A percentile compares a stretch with the other conserved stretches of the same genome.
Evolutionary conservation across 2,888 invertebrate species (phyloP).

Genomic region (Alloscopus bannaensis): DNA sequence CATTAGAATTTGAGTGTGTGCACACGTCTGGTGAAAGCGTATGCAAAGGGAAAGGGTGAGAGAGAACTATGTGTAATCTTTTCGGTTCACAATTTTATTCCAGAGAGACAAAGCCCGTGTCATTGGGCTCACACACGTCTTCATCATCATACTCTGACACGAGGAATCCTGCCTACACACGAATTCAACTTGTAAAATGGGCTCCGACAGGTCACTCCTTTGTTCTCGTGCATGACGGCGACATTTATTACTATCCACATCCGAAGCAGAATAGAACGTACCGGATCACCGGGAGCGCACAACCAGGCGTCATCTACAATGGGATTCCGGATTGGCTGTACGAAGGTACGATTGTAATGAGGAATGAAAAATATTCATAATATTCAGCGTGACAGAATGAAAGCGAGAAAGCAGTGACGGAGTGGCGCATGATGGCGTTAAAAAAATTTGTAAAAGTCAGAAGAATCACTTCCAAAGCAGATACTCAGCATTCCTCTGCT

Average conservation of each 20-base stretch:
- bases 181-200: conserved; percentile 85
- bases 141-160: conserved; percentile 1
- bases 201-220: conserved; percentile 84
- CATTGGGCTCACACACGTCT: conserved; percentile 42
- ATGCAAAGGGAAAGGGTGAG: too few relatives aligned
- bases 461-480: too few relatives aligned
- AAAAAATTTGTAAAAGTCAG: too few relatives aligned
- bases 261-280: conserved; percentile 83
- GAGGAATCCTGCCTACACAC: conserved; percentile 73
- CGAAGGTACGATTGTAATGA: conserved; percentile 80
- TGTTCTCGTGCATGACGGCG: conserved; percentile 87
- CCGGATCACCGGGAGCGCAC: conserved; percentile 84
- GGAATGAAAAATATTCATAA: too few relatives aligned
- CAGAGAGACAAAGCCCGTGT: conserved; percentile 66
- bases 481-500: too few relatives aligned
- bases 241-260: conserved; percentile 89
- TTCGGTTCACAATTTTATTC: conserved; percentile 24
- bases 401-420: too few relatives aligned
- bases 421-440: too few relatives aligned
- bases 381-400: too few relatives aligned
- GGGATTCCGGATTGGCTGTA: conserved; percentile 95
- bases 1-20: too few relatives aligned
- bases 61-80: not conserved
- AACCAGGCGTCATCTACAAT: conserved; percentile 82
- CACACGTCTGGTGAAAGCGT: too few relatives aligned